A percentile compares a stretch with the other conserved stretches of the same genome.
These are phyloP conservation scores for Eupithecia subfuscata DNA, from an alignment of 2,888 invertebrate species.

Conservation along the genomic window DNA sequence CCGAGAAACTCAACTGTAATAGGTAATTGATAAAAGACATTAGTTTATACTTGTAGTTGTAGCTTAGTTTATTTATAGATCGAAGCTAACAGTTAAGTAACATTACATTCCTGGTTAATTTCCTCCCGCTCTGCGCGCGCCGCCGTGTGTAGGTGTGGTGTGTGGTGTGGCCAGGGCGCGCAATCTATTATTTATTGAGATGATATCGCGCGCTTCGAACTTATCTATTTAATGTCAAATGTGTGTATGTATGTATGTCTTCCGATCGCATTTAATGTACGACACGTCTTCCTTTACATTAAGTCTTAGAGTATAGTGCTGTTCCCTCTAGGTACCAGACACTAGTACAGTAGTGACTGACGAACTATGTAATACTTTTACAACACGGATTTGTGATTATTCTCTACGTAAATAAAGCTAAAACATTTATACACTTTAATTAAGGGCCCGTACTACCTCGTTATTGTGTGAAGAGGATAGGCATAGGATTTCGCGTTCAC, in stretches of 20 bases:
- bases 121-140: too few species aligned
- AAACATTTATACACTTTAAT: background rate
- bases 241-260: constrained; percentile 29
- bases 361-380: background rate
- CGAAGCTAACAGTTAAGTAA: constrained; percentile 20
- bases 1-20: background rate
- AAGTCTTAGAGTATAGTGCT: background rate
- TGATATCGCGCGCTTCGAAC: background rate
- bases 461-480: too few species aligned
- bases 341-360: background rate
- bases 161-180: too few species aligned
- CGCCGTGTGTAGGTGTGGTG: too few species aligned
- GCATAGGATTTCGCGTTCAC: too few species aligned
- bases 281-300: background rate
- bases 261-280: constrained; percentile 38
- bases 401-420: background rate
- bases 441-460: too few species aligned
- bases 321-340: too few species aligned
- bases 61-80: constrained; percentile 26
- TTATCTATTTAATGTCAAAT: background rate
- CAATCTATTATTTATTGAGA: background rate
- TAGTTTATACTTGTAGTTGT: constrained; percentile 4
- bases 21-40: constrained; percentile 25
- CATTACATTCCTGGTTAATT: background rate
- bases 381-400: background rate